A percentile compares a stretch with the other conserved stretches of the same genome.
Conservation (phyloP, 2,888 invertebrate genomes). For the Byasa hedistus region DNA sequence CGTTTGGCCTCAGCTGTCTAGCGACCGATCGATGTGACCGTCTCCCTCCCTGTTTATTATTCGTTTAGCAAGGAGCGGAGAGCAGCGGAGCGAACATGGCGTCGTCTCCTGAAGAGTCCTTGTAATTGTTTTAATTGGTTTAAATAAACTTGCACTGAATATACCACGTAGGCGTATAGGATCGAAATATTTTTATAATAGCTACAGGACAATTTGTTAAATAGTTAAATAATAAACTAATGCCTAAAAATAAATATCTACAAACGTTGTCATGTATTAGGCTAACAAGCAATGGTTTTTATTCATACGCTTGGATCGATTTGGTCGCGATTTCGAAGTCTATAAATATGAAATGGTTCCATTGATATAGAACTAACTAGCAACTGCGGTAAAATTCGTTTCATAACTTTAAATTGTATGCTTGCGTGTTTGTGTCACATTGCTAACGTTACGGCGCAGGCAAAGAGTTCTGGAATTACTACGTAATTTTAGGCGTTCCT, state of each 20-base stretch:
- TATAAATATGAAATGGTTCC: not conserved
- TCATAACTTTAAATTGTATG: slow-evolving; percentile 25
- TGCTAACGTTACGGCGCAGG: slow-evolving; percentile 11
- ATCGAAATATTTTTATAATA: not conserved
- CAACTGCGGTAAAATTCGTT: slow-evolving; percentile 17
- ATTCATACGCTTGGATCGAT: no score
- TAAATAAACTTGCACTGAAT: slow-evolving; percentile 5
- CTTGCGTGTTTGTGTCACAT: slow-evolving; percentile 24
- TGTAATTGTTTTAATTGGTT: slow-evolving; percentile 16
- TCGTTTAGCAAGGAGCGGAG: slow-evolving; percentile 13
- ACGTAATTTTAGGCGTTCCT: not conserved
- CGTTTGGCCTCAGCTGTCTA: no score
- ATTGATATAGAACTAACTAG: not conserved
- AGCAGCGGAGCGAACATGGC: slow-evolving; percentile 11
- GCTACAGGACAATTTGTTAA: not conserved
- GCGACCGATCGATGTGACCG: slow-evolving; percentile 14
- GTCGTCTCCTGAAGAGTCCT: slow-evolving; percentile 6
- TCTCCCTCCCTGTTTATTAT: slow-evolving; percentile 12
- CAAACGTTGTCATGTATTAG: not conserved
- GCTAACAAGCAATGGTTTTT: no score
- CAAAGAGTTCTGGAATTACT: slow-evolving; percentile 1
- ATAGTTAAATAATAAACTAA: not conserved
- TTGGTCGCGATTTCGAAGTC: no score
- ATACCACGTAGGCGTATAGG: not conserved
- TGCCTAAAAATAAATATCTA: not conserved